Conservation (phyloP, 2,888 invertebrate species). For the Anthrax anthrax region DNA sequence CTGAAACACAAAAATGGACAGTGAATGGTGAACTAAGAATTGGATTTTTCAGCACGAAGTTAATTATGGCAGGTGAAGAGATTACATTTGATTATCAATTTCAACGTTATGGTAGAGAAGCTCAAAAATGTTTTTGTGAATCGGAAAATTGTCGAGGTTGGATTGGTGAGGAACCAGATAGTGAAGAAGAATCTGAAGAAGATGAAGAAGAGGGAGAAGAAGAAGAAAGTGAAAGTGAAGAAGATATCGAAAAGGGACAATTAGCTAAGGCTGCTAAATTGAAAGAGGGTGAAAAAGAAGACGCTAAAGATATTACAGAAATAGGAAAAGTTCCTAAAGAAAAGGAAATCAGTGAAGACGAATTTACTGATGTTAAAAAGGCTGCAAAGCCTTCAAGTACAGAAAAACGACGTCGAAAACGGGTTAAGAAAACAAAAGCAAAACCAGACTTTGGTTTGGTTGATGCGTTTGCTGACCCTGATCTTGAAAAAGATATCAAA, state of each 20-base stretch:
- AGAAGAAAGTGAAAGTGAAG: conserved; percentile 18
- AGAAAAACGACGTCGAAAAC: conserved; percentile 6
- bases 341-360: neutral
- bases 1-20: conserved; percentile 96
- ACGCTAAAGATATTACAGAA: neutral
- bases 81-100: conserved; percentile 98
- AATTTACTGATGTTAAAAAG: conserved; percentile 1
- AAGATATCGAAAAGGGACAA: conserved; percentile 16
- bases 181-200: conserved; percentile 41
- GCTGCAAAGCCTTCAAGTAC: neutral
- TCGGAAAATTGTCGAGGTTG: conserved; percentile 81
- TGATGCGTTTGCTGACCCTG: conserved; percentile 43
- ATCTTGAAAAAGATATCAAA: conserved; percentile 75
- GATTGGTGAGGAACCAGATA: conserved; percentile 82
- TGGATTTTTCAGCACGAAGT: conserved; percentile 87
- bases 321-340: neutral
- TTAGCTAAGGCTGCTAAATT: conserved; percentile 16
- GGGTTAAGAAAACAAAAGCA: conserved; percentile 26
- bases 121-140: conserved; percentile 92
- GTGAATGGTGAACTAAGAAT: conserved; percentile 86
- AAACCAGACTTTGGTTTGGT: conserved; percentile 8
- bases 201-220: conserved; percentile 18
- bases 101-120: conserved; percentile 90
- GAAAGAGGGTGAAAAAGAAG: neutral
- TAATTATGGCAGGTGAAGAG: conserved; percentile 78